Percentiles rank a stretch among this genome's conserved stretches.
phyloP scores from a whole-genome alignment of 2,888 invertebrate genomes.

The Sphaeridia pumilis region DNA sequence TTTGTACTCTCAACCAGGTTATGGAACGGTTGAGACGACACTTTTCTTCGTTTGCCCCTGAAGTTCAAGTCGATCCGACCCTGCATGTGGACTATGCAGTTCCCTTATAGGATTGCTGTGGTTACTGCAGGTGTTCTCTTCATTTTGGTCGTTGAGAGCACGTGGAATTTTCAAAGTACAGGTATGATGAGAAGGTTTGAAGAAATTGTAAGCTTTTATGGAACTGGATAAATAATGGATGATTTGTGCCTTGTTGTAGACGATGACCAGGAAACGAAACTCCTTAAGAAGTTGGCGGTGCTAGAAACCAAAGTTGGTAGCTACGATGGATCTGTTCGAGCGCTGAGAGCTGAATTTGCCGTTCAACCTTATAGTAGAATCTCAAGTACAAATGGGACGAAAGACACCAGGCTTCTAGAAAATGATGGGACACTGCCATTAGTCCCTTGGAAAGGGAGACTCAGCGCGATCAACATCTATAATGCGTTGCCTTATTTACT shows the following conservation, averaged over 20 bases:
- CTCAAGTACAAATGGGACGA: neutral
- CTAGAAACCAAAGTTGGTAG: constrained; percentile 30
- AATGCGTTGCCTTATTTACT: constrained; percentile 79
- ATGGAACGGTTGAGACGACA: no score
- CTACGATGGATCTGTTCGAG: constrained; percentile 28
- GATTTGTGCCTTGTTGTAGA: constrained; percentile 15
- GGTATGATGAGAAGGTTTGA: constrained; percentile 4
- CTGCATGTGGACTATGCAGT: constrained; percentile 33
- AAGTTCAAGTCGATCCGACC: no score
- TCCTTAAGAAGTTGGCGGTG: constrained; percentile 24
- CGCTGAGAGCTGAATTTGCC: constrained; percentile 26
- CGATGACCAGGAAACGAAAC: constrained; percentile 32
- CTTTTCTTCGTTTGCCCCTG: neutral
- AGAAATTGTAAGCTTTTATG: neutral
- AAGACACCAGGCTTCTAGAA: neutral
- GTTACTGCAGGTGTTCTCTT: constrained; percentile 22
- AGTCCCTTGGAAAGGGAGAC: constrained; percentile 24
- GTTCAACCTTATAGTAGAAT: neutral
- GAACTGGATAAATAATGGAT: neutral
- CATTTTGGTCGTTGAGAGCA: constrained; percentile 21
- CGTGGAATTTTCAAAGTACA: constrained; percentile 18
- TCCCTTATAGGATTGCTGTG: constrained; percentile 31
- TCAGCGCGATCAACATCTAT: constrained; percentile 44
- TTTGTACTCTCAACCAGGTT: no score
- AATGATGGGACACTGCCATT: neutral